Conservation (phyloP, 2,797 vertebrate species). For the Pseudocheirus occidentalis region DNA sequence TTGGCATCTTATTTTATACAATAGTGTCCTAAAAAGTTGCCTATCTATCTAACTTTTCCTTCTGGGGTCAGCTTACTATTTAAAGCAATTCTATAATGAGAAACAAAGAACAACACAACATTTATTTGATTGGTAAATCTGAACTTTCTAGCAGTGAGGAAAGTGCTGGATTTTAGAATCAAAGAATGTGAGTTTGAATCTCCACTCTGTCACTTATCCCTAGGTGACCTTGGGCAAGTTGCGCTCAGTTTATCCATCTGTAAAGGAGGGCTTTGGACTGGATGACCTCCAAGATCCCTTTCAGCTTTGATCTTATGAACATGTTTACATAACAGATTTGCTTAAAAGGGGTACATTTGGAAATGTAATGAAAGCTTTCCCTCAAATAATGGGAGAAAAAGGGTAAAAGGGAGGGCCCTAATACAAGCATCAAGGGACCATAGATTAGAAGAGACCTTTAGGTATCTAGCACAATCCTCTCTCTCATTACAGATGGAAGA, state of each 20-base stretch:
- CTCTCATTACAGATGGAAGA: not conserved
- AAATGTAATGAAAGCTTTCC: not conserved
- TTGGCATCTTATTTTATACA: not conserved
- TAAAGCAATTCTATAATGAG: not conserved
- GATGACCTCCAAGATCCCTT: not conserved
- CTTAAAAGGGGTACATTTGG: not conserved
- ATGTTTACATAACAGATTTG: not conserved
- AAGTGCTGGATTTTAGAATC: not conserved
- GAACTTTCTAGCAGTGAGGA: not conserved
- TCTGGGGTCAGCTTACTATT: not conserved
- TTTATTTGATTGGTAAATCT: not conserved
- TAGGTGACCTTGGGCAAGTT: not conserved
- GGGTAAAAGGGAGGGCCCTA: not conserved
- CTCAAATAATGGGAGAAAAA: not conserved
- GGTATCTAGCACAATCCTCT: not conserved
- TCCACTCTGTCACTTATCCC: not conserved
- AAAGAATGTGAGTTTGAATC: not conserved
- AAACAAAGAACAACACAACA: not conserved
- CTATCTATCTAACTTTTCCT: not conserved
- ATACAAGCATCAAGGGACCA: not conserved
- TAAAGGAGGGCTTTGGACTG: not conserved
- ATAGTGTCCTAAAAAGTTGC: too few species aligned
- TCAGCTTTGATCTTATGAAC: not conserved
- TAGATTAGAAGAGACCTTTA: not conserved
- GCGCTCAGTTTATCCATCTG: not conserved